These are phyloP conservation scores for Nephrotoma flavescens DNA, from an alignment of 2,888 invertebrate species.

Conservation along the genomic window DNA sequence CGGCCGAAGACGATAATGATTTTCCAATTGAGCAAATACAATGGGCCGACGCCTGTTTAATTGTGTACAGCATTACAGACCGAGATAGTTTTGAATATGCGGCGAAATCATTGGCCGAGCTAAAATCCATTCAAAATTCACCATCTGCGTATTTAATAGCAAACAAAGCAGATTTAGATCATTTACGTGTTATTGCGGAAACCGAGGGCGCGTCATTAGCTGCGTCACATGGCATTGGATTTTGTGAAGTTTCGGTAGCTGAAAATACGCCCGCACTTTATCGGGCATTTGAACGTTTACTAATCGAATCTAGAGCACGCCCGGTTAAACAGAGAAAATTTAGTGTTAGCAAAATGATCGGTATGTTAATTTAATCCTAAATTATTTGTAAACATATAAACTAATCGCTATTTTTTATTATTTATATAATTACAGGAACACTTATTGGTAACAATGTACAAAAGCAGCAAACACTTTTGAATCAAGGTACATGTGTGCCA, in stretches of 20 bases:
- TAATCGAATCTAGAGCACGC: constrained; percentile 47
- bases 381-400: not conserved
- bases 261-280: constrained; percentile 62
- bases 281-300: constrained; percentile 52
- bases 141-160: constrained; percentile 49
- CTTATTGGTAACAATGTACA: constrained; percentile 21
- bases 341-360: constrained; percentile 67
- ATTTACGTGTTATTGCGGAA: constrained; percentile 57
- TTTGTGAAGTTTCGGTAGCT: constrained; percentile 69
- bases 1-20: constrained; percentile 47
- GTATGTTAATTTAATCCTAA: constrained; percentile 23
- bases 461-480: constrained; percentile 24
- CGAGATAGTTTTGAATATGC: constrained; percentile 56
- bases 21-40: constrained; percentile 49
- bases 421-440: constrained; percentile 14
- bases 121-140: constrained; percentile 38
- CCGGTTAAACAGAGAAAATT: constrained; percentile 52
- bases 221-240: constrained; percentile 51
- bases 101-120: constrained; percentile 41
- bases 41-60: constrained; percentile 65
- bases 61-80: constrained; percentile 65
- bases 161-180: constrained; percentile 68
- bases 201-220: constrained; percentile 55
- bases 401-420: constrained; percentile 1
- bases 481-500: constrained; percentile 43